Evolutionary conservation across 2,888 invertebrate genomes (phyloP).

Genomic region (Chrysolina oricalcia): DNA sequence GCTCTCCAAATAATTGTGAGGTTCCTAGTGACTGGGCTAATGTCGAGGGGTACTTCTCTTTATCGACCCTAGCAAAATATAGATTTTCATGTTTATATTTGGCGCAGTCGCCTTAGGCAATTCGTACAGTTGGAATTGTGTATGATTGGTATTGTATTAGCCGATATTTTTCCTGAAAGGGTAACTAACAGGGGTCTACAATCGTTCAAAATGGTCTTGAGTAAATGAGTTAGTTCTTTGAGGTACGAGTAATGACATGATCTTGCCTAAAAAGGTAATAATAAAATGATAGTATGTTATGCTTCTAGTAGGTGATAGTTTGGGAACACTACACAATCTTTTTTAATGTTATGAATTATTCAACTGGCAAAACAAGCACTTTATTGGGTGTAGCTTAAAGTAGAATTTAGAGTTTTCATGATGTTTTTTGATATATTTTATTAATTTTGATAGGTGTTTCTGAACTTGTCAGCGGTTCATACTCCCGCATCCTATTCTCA

Average conservation of each 20-base stretch:
- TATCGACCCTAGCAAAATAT: not conserved
- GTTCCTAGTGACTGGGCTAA: no score
- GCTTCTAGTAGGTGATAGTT: not conserved
- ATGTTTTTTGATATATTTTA: no score
- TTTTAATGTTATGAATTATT: no score
- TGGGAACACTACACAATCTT: no score
- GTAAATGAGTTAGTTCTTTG: not conserved
- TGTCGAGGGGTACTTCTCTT: no score
- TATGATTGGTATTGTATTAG: not conserved
- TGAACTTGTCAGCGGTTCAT: no score
- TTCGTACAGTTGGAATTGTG: not conserved
- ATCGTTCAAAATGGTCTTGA: not conserved
- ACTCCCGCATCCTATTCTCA: no score
- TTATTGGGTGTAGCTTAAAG: no score
- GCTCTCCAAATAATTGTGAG: no score
- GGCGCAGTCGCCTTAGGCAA: not conserved
- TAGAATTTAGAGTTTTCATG: no score
- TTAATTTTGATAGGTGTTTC: no score
- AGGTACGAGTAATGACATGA: not conserved
- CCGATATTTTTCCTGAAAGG: conserved; percentile 7
- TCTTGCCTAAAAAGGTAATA: conserved; percentile 11
- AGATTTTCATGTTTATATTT: not conserved
- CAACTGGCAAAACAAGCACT: no score
- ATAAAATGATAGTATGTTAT: not conserved
- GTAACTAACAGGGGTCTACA: not conserved